phyloP scores from a whole-genome alignment of 2,797 vertebrate genomes.

The Tapirus indicus region DNA sequence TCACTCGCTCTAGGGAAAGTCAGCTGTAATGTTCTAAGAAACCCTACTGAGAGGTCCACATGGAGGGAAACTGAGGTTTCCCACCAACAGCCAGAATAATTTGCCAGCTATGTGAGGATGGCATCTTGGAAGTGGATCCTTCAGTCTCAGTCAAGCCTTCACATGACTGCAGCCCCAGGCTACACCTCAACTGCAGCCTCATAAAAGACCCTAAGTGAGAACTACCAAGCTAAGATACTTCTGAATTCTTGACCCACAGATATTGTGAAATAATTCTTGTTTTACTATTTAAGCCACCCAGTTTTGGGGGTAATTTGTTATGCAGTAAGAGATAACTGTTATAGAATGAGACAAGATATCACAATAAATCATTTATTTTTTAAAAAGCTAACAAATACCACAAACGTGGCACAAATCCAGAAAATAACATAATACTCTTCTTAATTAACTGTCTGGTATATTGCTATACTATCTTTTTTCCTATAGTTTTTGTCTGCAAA shows the following conservation, averaged over 20 bases:
- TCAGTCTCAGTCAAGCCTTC: not conserved
- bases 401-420: not conserved
- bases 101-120: not conserved
- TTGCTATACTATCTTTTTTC: not conserved
- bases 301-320: slow-evolving; percentile 10
- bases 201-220: not conserved
- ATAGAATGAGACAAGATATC: not conserved
- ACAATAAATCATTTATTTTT: slow-evolving; percentile 4
- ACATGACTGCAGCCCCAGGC: not conserved
- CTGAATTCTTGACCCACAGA: not conserved
- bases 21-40: slow-evolving; percentile 13
- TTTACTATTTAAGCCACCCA: not conserved
- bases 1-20: not conserved
- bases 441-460: slow-evolving; percentile 26
- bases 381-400: slow-evolving; percentile 10
- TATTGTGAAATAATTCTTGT: not conserved
- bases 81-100: not conserved
- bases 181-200: not conserved
- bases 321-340: not conserved
- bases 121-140: not conserved
- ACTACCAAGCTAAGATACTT: not conserved
- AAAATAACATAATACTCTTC: not conserved
- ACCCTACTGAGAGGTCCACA: not conserved
- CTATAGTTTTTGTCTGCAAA: not conserved
- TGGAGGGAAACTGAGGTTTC: not conserved